phyloP scores from a whole-genome alignment of 2,888 invertebrate genomes.

The Brachylomia viminalis region DNA sequence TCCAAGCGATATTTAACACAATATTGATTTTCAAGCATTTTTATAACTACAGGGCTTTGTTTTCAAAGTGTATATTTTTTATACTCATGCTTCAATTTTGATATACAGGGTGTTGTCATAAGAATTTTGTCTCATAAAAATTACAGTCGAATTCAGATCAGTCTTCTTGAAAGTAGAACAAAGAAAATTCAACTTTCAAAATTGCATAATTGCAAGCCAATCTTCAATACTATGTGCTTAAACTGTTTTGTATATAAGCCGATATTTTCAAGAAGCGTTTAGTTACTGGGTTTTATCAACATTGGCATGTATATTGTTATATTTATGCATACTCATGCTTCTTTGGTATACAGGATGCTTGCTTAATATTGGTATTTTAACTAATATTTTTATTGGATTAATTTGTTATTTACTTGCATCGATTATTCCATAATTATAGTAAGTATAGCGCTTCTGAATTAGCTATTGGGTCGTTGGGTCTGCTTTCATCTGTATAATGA shows the following conservation, averaged over 20 bases:
- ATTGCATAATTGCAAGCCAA: conserved; percentile 22
- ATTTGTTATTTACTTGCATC: conserved; percentile 37
- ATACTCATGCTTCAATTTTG: conserved; percentile 18
- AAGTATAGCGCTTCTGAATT: conserved; percentile 25
- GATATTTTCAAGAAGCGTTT: conserved; percentile 21
- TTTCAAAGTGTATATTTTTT: neutral
- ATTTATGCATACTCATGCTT: conserved; percentile 32
- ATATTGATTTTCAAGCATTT: conserved; percentile 3
- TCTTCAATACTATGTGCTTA: conserved; percentile 1
- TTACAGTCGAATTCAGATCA: neutral
- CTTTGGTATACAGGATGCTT: conserved; percentile 23
- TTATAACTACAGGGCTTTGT: neutral
- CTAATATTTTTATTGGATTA: conserved; percentile 30
- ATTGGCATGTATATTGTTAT: conserved; percentile 29
- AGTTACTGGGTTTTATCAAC: conserved; percentile 2
- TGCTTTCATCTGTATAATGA: conserved; percentile 37
- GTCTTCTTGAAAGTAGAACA: neutral
- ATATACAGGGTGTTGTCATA: conserved; percentile 1
- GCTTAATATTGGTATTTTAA: conserved; percentile 10
- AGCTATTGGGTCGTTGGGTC: conserved; percentile 18
- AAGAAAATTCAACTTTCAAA: neutral
- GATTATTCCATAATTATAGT: conserved; percentile 19
- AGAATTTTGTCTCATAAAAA: neutral
- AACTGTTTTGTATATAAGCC: conserved; percentile 11
- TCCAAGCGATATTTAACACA: conserved; percentile 9